Evolutionary conservation across 2,888 invertebrate species (phyloP), one percentile per base, ranked within the genome.

Genomic region (Nebria salina): DNA sequence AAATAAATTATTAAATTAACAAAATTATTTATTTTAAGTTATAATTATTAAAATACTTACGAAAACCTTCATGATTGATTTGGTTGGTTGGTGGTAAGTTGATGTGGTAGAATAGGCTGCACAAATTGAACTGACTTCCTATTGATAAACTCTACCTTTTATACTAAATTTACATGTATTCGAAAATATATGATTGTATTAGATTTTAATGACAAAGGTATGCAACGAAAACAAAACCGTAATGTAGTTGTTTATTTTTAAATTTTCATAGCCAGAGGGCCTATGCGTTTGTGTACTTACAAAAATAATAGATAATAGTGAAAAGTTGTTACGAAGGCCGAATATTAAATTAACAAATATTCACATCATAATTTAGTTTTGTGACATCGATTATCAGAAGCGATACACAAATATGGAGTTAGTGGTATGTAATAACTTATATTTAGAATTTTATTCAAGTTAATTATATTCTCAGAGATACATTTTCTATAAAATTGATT

Each of bases 31-130:
- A 68, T 73, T 41, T 6, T 42, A 73, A 73, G 11, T 41, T 2
- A 6, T 68, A 68, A 9, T 0, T 25, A 68, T n/a, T 66, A 65
- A 78, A 72, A 54, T 75, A 76, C 83, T 83, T 83, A 83, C 83
- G 76, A 83, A 77, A 65, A 65, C 75, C 26, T 82, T 81, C 83
- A 83, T 83, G 73, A 77, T 81, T 78, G 75, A 3, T 73, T 65
- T 65, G 54, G 72, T 41, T 70, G 43, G 72, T 77, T 74, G 65
- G 54, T 54, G 8, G 54, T 8, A 2, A 4, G 54, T 54, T 11
- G 54, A 54, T 54, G 11, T 82, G 54, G 11, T 54, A 15, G 42
- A 64, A 64, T 43, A 8, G 20, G 42, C 54, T 74, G 43, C 73
- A 54, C 25, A 79, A 41, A 68, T 54, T 68, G 64, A 79, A 79